Conservation (phyloP, 2,888 invertebrate genomes). For the Zaprionus lineosus region DNA sequence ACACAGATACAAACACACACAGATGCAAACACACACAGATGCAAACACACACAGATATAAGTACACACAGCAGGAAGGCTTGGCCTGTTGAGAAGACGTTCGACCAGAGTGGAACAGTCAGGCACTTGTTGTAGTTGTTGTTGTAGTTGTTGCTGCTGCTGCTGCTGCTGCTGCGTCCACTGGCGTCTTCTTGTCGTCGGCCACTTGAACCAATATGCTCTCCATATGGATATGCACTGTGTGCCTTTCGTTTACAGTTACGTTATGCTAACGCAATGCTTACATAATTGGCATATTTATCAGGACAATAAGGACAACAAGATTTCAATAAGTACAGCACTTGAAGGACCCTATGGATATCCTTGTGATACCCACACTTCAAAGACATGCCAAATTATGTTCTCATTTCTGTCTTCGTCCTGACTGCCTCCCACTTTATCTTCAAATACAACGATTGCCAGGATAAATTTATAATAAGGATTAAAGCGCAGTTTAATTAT, state of each 20-base stretch:
- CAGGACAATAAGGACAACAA: constrained; percentile 31
- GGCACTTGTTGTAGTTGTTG: constrained; percentile 63
- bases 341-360: too few species aligned
- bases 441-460: too few species aligned
- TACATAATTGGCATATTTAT: constrained; percentile 18
- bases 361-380: too few species aligned
- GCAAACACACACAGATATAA: background rate
- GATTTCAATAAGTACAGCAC: too few species aligned
- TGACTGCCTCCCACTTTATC: too few species aligned
- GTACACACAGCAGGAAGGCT: constrained; percentile 55
- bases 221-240: constrained; percentile 68
- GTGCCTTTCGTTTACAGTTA: constrained; percentile 51
- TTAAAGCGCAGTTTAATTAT: too few species aligned
- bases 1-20: constrained; percentile 7
- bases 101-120: constrained; percentile 29
- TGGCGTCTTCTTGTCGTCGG: constrained; percentile 56
- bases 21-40: constrained; percentile 6
- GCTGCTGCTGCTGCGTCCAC: constrained; percentile 25
- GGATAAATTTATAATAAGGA: too few species aligned
- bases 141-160: constrained; percentile 1
- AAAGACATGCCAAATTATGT: too few species aligned
- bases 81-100: constrained; percentile 26
- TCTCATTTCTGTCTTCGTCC: too few species aligned
- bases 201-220: constrained; percentile 66
- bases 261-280: constrained; percentile 34